Percentiles rank a stretch among this genome's conserved stretches.
Evolutionary conservation across 2,888 invertebrate species (phyloP).

Genomic region (Corbicula japonica): DNA sequence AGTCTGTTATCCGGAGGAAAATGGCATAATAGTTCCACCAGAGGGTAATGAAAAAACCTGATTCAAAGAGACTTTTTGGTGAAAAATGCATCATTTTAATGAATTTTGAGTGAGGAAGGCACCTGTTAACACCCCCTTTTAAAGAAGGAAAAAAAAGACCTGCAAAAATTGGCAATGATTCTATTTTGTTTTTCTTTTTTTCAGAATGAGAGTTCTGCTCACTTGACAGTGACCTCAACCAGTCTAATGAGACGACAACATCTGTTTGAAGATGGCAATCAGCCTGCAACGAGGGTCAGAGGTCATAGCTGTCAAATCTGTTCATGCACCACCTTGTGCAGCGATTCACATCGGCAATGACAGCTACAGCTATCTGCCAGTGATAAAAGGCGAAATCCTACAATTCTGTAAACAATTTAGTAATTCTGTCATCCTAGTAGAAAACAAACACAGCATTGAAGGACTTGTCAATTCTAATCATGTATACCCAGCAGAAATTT

Average conservation of each 20-base stretch:
- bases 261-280: slow-evolving; percentile 12
- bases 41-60: no score
- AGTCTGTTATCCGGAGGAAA: no score
- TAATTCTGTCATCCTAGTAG: slow-evolving; percentile 33
- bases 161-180: no score
- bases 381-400: slow-evolving; percentile 58
- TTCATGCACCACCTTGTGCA: slow-evolving; percentile 46
- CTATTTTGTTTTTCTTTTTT: no score
- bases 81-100: no score
- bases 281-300: neutral
- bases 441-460: slow-evolving; percentile 42
- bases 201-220: no score
- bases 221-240: no score
- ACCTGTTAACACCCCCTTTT: no score
- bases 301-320: slow-evolving; percentile 41
- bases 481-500: slow-evolving; percentile 39
- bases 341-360: slow-evolving; percentile 8
- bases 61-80: no score
- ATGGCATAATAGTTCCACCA: no score
- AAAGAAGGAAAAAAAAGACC: no score
- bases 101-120: no score
- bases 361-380: slow-evolving; percentile 38
- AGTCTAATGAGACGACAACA: neutral
- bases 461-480: slow-evolving; percentile 43
- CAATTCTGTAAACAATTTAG: slow-evolving; percentile 20